Base-by-base conservation (phyloP, 2,888 invertebrate species). In the Aspidapion aeneum region DNA sequence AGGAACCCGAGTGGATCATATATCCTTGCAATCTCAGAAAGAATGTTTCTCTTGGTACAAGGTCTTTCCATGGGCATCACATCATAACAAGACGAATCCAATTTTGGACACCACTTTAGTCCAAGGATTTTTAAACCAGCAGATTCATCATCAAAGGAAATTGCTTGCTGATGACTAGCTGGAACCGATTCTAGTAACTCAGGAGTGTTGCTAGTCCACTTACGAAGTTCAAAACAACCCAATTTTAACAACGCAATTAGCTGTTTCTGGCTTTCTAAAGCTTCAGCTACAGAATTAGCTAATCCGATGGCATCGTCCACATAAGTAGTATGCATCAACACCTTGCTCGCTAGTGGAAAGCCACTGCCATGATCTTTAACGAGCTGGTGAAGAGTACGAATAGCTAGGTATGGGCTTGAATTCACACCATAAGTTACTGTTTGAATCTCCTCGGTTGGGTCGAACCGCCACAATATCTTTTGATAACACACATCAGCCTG, bases 401-500 rank as follows among this genome's bases (percentile, higher is more conserved):
- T 21, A 3, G 59, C 59, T 20, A 59, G 12, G 19, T 18, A 59
- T 9, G 59, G 17, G 18, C 49, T 48, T 12, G 9, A 48, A 48
- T 48, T 48, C n/a, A 48, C 12, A n/a, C 58, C 58, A 50, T 58
- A 58, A 17, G 58, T 58, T 12, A 58, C 52, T 5, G 58, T 59
- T 7, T 52, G 18, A 17, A 59, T 12, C n/a, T 20, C 20, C 12
- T 60, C 58, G 12, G 48, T 12, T 18, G 49, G 9, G 57, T 60
- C 17, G 9, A 17, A 12, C 9, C 59, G 60, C 63, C 63, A 62
- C n/a, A 62, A 21, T 9, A 62, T 62, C 20, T 21, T 61, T 19
- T 62, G 60, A 18, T 19, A 62, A 20, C 62, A 22, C 7, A 17
- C 20, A 17, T 62, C 52, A 5, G 16, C 50, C 12, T 21, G 18